phyloP scores from a whole-genome alignment of 2,888 invertebrate species.

The Dorcus hopei region DNA sequence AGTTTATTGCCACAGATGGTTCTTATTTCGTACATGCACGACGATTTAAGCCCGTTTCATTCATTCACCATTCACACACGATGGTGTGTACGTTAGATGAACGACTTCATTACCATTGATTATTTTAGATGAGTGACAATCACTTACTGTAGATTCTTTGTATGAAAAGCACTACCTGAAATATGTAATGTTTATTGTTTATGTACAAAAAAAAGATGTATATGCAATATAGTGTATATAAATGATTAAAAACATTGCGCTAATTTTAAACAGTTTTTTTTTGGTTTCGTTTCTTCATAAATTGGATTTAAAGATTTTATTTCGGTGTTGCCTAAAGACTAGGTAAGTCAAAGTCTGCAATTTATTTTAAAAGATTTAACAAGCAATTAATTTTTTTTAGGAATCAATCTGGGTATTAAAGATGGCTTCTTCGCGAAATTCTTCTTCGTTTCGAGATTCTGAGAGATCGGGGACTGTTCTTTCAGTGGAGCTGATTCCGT shows the following conservation, averaged over 20 bases:
- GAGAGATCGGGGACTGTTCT: too few species aligned
- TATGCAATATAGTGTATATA: slow-evolving; percentile 21
- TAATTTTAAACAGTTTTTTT: slow-evolving; percentile 3
- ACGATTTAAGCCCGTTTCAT: not conserved
- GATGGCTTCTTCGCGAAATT: too few species aligned
- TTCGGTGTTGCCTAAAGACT: too few species aligned
- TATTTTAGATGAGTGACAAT: slow-evolving; percentile 25
- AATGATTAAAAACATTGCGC: slow-evolving; percentile 18
- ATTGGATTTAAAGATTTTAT: too few species aligned
- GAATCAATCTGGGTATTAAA: too few species aligned
- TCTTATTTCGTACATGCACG: slow-evolving; percentile 2
- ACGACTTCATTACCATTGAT: slow-evolving; percentile 5
- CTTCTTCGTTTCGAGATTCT: too few species aligned
- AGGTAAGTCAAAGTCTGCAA: too few species aligned
- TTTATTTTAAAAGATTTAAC: too few species aligned
- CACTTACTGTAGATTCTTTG: slow-evolving; percentile 17
- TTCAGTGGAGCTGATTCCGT: too few species aligned
- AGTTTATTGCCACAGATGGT: not conserved
- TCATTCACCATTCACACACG: not conserved
- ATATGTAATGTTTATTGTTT: slow-evolving; percentile 16
- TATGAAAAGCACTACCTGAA: slow-evolving; percentile 16
- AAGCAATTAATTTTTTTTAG: too few species aligned
- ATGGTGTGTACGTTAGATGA: not conserved
- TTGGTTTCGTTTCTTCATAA: not conserved
- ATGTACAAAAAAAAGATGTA: slow-evolving; percentile 21